Percentiles rank a stretch among this genome's conserved stretches.
Evolutionary conservation across 2,888 invertebrate species (phyloP).

Genomic region (Pemphredon lugubris): DNA sequence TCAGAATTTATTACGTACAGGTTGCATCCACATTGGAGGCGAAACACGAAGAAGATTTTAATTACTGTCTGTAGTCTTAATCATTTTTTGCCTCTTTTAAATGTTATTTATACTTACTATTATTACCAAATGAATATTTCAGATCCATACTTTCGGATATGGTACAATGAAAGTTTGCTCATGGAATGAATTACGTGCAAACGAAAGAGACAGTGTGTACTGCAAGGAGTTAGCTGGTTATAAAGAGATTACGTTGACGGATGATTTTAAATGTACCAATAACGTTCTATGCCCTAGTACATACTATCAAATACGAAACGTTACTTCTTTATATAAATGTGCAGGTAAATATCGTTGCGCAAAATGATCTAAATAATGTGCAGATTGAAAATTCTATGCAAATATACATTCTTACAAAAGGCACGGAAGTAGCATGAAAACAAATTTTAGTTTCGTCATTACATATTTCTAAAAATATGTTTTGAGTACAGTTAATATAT

Average conservation of each 20-base stretch:
- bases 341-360: conserved; percentile 83
- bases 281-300: conserved; percentile 59
- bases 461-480: too few relatives aligned
- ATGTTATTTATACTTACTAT: neutral
- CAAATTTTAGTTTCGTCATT: too few relatives aligned
- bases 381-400: too few relatives aligned
- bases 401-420: too few relatives aligned
- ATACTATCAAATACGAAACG: conserved; percentile 66
- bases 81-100: neutral
- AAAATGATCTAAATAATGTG: too few relatives aligned
- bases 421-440: too few relatives aligned
- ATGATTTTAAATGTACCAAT: conserved; percentile 56
- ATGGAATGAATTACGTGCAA: conserved; percentile 59
- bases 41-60: conserved; percentile 60
- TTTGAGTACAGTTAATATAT: too few relatives aligned
- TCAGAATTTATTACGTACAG: conserved; percentile 82
- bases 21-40: conserved; percentile 78
- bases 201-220: neutral
- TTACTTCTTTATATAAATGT: conserved; percentile 82
- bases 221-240: conserved; percentile 66
- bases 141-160: conserved; percentile 71
- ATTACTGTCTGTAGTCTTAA: conserved; percentile 60
- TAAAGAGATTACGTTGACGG: conserved; percentile 60
- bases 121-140: neutral
- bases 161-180: conserved; percentile 70